These are phyloP conservation scores for Equus przewalskii DNA, from an alignment of 2,113 vertebrate species.

Conservation along the genomic window DNA sequence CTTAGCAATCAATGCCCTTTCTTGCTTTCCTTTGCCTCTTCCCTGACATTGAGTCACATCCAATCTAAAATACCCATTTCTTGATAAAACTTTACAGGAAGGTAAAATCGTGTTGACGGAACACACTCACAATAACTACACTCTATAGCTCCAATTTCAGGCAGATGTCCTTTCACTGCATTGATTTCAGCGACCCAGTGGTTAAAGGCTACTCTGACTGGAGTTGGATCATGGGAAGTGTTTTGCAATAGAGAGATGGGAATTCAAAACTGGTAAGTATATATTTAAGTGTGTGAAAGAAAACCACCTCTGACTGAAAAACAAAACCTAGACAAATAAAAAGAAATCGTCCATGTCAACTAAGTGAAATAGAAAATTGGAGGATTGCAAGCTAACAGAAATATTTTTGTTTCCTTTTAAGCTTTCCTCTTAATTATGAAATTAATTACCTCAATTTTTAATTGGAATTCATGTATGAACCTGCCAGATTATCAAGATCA, in stretches of 20 bases:
- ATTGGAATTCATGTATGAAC: not conserved
- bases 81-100: not conserved
- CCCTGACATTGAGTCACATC: not conserved
- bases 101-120: not conserved
- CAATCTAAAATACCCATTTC: not conserved
- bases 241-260: not conserved
- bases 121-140: not conserved
- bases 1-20: not conserved
- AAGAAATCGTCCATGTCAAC: not conserved
- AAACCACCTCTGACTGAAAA: not conserved
- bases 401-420: constrained; percentile 41
- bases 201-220: not conserved
- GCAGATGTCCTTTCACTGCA: not conserved
- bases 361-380: not conserved
- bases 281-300: not conserved
- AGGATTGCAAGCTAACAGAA: not conserved
- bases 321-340: not conserved
- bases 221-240: not conserved
- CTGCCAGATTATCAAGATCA: not conserved
- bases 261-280: constrained; percentile 41
- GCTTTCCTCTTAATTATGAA: not conserved
- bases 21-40: not conserved
- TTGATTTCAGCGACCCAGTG: not conserved
- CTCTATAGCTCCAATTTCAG: not conserved
- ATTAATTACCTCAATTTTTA: not conserved